Evolutionary conservation across 2,797 vertebrate species (phyloP), one percentile per base, ranked within the genome.

Genomic region (Nyctibius grandis): DNA sequence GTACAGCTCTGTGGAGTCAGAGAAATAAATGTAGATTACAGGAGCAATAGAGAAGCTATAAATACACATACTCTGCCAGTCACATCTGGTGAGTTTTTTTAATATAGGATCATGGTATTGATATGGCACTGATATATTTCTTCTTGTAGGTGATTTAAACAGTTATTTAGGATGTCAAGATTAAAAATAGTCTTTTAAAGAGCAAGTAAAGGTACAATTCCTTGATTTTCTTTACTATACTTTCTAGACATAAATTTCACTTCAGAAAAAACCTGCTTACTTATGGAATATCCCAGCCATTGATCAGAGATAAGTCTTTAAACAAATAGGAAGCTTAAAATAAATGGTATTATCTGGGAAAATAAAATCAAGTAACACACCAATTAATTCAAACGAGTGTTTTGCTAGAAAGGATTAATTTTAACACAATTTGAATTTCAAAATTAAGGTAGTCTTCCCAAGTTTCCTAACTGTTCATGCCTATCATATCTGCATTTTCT

Each of bases 11-110:
- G 68, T 69, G 85, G 69, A 97, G 88, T 94, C 93, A 82, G 74
- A 95, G 85, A 96, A 97, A 97, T 96, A 95, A 96, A 97, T 96
- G 96, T 80, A 96, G 95, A 97, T 96, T 97, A 85, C 86, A 96
- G 95, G 86, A 93, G 93, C 93, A 94, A 97, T 96, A 97, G 89
- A 95, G 93, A 96, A 96, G 94, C 96, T 96, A 97, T 97, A 97
- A 96, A 97, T 96, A 96, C 74, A 93, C 95, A 90, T 72, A 89
- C 69, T 77, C 89, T 96, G 85, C 91, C 89, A 94, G 84, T 96
- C 94, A 97, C 90, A 93, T 95, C 93, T 96, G 89, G 61, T 80
- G 73, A 25, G 4, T 5, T 90, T 96, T 95, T 96, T 94, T 63
- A 91, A 96, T 93, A 74, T 38, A 92, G 94, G 91, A 95, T 89